Evolutionary conservation across 2,888 invertebrate species (phyloP).

Genomic region (Machimus atricapillus): DNA sequence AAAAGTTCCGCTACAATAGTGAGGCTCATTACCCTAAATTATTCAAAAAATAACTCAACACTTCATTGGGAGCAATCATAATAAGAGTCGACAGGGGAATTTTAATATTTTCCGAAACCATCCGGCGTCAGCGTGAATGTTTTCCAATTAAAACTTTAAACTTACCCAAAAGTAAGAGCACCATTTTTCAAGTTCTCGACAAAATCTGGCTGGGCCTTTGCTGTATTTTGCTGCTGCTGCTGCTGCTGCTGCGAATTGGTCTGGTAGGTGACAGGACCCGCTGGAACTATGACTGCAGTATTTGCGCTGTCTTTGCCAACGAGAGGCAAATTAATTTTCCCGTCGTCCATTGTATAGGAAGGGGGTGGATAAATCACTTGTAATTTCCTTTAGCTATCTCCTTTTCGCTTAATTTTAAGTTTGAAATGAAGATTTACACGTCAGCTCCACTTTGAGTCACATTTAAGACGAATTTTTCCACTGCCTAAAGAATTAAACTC

Average conservation of each 20-base stretch:
- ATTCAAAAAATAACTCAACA: not conserved
- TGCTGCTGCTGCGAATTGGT: conserved; percentile 41
- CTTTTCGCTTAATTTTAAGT: not conserved
- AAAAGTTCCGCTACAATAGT: not conserved
- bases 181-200: conserved; percentile 55
- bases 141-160: conserved; percentile 44
- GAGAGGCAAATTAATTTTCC: conserved; percentile 54
- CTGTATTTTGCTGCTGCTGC: conserved; percentile 33
- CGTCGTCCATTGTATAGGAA: conserved; percentile 51
- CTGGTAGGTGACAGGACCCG: conserved; percentile 49
- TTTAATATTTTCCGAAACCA: not conserved
- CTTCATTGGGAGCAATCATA: not conserved
- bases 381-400: not conserved
- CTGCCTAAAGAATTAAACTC: not conserved
- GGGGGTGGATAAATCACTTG: not conserved
- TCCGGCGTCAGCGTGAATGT: not conserved
- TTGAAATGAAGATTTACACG: not conserved
- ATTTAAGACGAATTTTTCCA: not conserved
- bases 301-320: conserved; percentile 53
- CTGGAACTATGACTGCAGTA: conserved; percentile 52
- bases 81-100: not conserved
- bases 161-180: conserved; percentile 52
- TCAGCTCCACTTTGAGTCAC: conserved; percentile 12
- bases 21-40: not conserved
- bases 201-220: conserved; percentile 49